These are phyloP conservation scores for Chrosomus eos DNA, from an alignment of 2,797 vertebrate genomes.

Conservation along the genomic window DNA sequence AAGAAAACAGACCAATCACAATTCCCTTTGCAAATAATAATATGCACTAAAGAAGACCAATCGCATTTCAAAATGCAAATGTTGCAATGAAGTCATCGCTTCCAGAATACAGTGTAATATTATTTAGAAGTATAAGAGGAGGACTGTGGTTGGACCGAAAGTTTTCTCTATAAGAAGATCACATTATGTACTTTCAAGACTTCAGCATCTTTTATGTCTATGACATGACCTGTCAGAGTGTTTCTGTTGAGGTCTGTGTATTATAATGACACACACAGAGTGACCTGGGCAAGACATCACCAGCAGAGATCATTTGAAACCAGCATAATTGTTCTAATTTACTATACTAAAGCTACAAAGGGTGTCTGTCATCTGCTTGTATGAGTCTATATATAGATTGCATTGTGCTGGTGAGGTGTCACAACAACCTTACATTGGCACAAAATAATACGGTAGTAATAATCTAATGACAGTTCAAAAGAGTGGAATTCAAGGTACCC, in stretches of 20 bases:
- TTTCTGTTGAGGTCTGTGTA: not conserved
- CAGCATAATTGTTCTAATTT: slow-evolving; percentile 10
- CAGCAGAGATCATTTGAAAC: not conserved
- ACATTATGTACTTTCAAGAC: not conserved
- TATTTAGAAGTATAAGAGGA: not conserved
- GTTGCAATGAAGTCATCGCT: not conserved
- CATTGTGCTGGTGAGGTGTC: not conserved
- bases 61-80: not conserved
- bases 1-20: not conserved
- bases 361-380: not conserved
- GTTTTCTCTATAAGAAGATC: not conserved
- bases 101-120: not conserved
- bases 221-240: not conserved
- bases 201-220: not conserved
- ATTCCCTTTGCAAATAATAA: not conserved
- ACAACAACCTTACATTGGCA: not conserved
- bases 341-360: not conserved
- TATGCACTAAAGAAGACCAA: not conserved
- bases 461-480: slow-evolving; percentile 5
- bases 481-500: not conserved
- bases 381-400: slow-evolving; percentile 4
- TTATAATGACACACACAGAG: not conserved
- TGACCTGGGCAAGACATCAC: not conserved
- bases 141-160: not conserved
- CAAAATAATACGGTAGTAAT: not conserved